Conservation (phyloP, 2,797 vertebrate genomes). For the Anableps anableps region DNA sequence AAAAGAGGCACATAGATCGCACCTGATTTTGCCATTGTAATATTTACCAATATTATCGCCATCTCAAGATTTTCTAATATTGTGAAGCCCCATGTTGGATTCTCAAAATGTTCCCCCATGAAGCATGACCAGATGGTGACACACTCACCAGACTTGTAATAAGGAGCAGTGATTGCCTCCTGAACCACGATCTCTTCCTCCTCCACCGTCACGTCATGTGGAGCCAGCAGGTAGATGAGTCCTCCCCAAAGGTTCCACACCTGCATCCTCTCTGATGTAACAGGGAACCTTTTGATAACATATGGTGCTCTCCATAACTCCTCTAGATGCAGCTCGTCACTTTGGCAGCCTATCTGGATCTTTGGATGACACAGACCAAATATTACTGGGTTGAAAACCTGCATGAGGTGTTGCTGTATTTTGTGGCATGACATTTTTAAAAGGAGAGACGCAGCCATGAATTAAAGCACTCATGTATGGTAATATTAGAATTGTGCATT, state of each 20-base stretch:
- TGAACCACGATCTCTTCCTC: conserved; percentile 75
- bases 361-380: conserved; percentile 45
- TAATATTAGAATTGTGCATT: background rate
- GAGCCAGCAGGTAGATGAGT: conserved; percentile 88
- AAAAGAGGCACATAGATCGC: too few relatives aligned
- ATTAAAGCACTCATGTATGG: background rate
- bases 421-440: too few relatives aligned
- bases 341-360: conserved; percentile 91
- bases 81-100: too few relatives aligned
- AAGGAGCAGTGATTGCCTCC: conserved; percentile 84
- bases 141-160: conserved; percentile 87
- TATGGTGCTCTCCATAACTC: conserved; percentile 82
- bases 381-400: background rate
- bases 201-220: conserved; percentile 74
- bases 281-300: conserved; percentile 78
- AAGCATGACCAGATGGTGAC: background rate
- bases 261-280: conserved; percentile 77
- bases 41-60: too few relatives aligned
- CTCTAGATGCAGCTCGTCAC: conserved; percentile 63
- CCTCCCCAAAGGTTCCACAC: conserved; percentile 91
- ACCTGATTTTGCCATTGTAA: too few relatives aligned
- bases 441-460: background rate
- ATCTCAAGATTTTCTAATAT: too few relatives aligned
- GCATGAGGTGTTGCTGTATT: background rate
- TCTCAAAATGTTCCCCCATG: too few relatives aligned